These are phyloP conservation scores for Seriola rivoliana DNA, from an alignment of 2,113 vertebrate species.

Conservation along the genomic window DNA sequence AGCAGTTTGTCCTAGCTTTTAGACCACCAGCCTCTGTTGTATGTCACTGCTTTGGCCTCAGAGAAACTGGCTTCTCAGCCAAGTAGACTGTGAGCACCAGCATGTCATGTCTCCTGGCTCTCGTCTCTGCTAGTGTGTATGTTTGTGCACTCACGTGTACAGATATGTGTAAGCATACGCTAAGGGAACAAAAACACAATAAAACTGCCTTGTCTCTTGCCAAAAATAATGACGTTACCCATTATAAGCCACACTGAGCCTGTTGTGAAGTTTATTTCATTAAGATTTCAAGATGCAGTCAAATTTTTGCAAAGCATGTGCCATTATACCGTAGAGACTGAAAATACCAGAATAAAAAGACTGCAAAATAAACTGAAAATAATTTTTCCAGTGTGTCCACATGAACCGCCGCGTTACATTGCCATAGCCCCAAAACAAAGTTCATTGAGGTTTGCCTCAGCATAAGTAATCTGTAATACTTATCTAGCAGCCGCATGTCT, in stretches of 20 bases:
- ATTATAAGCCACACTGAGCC: background rate
- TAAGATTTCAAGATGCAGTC: background rate
- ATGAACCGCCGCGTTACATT: background rate
- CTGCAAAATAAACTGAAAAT: background rate
- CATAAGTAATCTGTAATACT: slow-evolving; percentile 21
- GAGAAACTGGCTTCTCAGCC: background rate
- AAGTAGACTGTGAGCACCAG: background rate
- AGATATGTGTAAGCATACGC: background rate
- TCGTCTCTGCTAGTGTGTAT: background rate
- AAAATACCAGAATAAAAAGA: background rate
- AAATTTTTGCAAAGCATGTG: background rate
- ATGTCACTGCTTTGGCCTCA: background rate
- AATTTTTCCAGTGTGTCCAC: background rate
- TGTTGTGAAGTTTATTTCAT: background rate
- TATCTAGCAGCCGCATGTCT: slow-evolving; percentile 5
- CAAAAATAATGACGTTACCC: background rate
- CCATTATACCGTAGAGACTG: background rate
- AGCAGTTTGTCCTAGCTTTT: background rate
- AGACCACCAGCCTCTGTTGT: background rate
- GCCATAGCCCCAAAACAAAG: slow-evolving; percentile 24
- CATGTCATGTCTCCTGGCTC: background rate
- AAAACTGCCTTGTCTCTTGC: background rate
- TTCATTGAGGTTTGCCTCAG: slow-evolving; percentile 6
- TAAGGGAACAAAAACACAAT: background rate
- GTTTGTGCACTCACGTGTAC: background rate